phyloP scores from a whole-genome alignment of 2,797 vertebrate species.

The Hypotaenidia okinawae region DNA sequence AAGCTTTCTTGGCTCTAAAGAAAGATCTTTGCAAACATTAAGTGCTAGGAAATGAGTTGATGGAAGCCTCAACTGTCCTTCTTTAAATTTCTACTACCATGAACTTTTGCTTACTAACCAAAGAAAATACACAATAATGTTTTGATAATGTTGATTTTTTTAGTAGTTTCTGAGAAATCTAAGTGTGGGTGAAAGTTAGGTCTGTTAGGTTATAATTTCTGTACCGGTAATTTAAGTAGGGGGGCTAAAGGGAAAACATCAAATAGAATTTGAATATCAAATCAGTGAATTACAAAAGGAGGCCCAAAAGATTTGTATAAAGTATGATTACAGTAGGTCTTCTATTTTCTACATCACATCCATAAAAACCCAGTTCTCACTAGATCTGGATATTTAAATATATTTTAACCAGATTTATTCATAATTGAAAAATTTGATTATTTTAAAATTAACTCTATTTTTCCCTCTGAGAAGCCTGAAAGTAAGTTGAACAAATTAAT shows the following conservation, averaged over 20 bases:
- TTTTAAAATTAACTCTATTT: not conserved
- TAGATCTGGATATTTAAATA: not conserved
- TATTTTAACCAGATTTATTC: not conserved
- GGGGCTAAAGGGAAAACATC: not conserved
- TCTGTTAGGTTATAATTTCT: not conserved
- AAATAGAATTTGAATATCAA: not conserved
- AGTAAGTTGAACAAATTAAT: not conserved
- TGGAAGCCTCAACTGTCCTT: not conserved
- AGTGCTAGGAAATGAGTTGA: not conserved
- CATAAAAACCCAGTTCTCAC: not conserved
- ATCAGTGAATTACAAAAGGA: not conserved
- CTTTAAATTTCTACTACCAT: not conserved
- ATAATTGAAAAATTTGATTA: not conserved
- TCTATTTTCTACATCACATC: not conserved
- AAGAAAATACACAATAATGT: not conserved
- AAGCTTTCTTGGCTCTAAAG: not conserved
- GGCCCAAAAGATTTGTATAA: not conserved
- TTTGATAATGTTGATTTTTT: not conserved
- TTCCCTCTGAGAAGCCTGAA: not conserved
- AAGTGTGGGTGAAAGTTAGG: not conserved
- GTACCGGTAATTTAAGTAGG: not conserved
- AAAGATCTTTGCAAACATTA: not conserved
- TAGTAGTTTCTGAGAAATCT: not conserved
- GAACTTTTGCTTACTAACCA: slow-evolving; percentile 15
- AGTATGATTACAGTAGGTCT: not conserved